A percentile compares a stretch with the other conserved stretches of the same genome.
Conservation (phyloP, 2,888 invertebrate genomes). For the Plagodis dolabraria region DNA sequence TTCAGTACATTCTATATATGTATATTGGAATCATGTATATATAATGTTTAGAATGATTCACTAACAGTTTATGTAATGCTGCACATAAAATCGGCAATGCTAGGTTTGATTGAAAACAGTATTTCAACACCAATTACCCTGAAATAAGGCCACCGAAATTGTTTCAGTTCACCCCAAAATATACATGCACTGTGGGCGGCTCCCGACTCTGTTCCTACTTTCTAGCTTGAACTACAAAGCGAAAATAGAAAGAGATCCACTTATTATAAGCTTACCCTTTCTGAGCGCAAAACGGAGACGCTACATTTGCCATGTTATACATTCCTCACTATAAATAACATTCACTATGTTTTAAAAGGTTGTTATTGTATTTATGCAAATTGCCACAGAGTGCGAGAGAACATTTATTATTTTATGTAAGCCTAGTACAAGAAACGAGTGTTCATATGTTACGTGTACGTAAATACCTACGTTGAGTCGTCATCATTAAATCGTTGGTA, state of each 20-base stretch:
- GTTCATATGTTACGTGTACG: not conserved
- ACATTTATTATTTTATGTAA: slow-evolving; percentile 1
- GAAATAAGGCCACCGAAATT: slow-evolving; percentile 30
- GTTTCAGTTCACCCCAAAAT: slow-evolving; percentile 35
- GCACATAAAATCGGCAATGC: too few species aligned
- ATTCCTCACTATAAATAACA: slow-evolving; percentile 16
- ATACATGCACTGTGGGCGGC: slow-evolving; percentile 33
- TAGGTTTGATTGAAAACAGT: not conserved
- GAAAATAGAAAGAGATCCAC: slow-evolving; percentile 27
- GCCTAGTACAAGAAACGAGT: not conserved
- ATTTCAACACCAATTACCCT: slow-evolving; percentile 7
- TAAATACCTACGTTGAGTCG: too few species aligned
- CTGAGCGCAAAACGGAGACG: slow-evolving; percentile 9
- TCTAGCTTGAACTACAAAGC: slow-evolving; percentile 35
- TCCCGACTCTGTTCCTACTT: slow-evolving; percentile 25
- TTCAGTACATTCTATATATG: too few species aligned
- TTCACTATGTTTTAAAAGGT: slow-evolving; percentile 4
- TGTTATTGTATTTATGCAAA: slow-evolving; percentile 5
- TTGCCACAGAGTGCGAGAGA: slow-evolving; percentile 4
- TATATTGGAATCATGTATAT: too few species aligned
- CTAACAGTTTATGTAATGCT: too few species aligned
- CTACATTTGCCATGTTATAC: slow-evolving; percentile 13
- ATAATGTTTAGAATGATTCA: too few species aligned
- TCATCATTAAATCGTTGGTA: too few species aligned
- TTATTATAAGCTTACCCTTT: slow-evolving; percentile 14